A percentile compares a stretch with the other conserved stretches of the same genome.
Conservation (phyloP, 1,140 invertebrate species). For the Drosophila ironensis region DNA sequence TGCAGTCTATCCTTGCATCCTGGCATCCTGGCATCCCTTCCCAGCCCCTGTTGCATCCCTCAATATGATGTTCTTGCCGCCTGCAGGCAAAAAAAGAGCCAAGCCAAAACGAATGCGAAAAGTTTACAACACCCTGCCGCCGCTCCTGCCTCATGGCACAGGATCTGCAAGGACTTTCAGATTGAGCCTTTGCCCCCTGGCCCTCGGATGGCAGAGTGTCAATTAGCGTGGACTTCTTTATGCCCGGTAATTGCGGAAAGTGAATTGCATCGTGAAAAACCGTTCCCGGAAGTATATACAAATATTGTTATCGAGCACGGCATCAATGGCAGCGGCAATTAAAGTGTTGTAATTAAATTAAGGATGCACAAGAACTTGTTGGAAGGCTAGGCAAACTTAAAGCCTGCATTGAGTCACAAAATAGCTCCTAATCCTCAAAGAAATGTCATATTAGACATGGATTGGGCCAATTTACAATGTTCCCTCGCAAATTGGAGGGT, state of each 20-base stretch:
- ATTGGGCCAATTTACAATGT: too few species aligned
- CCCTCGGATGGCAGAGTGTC: constrained; percentile 43
- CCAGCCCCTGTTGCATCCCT: background rate
- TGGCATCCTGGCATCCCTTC: background rate
- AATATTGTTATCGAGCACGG: too few species aligned
- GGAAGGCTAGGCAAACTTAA: too few species aligned
- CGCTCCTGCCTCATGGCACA: background rate
- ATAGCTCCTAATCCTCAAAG: too few species aligned
- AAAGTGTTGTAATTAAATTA: too few species aligned
- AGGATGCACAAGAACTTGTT: too few species aligned
- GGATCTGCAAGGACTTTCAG: constrained; percentile 9
- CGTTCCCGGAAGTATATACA: background rate
- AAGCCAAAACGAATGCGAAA: constrained; percentile 23
- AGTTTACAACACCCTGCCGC: constrained; percentile 9
- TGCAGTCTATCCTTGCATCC: background rate
- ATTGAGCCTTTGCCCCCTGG: constrained; percentile 6
- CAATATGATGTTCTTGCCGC: constrained; percentile 29
- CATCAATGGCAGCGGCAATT: too few species aligned
- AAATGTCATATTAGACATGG: too few species aligned
- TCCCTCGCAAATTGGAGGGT: too few species aligned
- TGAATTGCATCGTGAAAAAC: background rate
- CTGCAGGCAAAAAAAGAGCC: constrained; percentile 28
- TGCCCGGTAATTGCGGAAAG: background rate
- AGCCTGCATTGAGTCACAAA: too few species aligned
- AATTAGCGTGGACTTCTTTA: constrained; percentile 42